Evolutionary conservation across 2,888 invertebrate species (phyloP), one percentile per base, ranked within the genome.

Genomic region (Iphiclides podalirius): DNA sequence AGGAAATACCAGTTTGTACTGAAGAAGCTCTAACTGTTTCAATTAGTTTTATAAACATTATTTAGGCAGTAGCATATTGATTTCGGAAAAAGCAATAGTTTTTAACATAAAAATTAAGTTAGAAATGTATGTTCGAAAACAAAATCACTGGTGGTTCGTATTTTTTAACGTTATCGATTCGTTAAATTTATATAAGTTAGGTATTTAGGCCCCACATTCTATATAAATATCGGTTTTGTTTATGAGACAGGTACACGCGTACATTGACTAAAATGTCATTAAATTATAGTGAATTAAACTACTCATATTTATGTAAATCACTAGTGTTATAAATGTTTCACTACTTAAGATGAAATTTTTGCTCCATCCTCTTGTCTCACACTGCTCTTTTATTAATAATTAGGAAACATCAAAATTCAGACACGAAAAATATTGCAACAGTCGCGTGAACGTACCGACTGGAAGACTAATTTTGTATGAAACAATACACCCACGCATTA

Each of bases 191-290:
- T 47, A 54, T 57, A 61, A 66, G 58, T 65, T 63, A 61, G 54
- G 62, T 58, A 65, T 63, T 74, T 79, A 79, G 79, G 77, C 79
- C 78, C 71, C 68, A 61, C 61, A 66, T 61, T 66, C 23, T 44
- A 44, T 66, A 72, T 64, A 74, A 70, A 71, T 70, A 64, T 61
- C 47, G 64, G 44, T 67, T 68, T 64, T 64, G 67, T 66, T 62
- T 66, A 67, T 65, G 67, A 72, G 72, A 81, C 81, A 81, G 81
- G 80, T 82, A 83, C 82, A 69, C 72, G 66, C 66, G 74, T 78
- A 79, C 72, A 72, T 72, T 70, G 70, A 75, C 72, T 76, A 75
- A 70, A 67, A 70, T 78, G 72, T 76, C 75, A 76, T 75, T 71
- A 75, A 70, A 72, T 70, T 66, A 75, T 72, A 72, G 68, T 66